These are phyloP conservation scores for Prunella strophiata DNA, from an alignment of 2,797 vertebrate species.

Conservation along the genomic window DNA sequence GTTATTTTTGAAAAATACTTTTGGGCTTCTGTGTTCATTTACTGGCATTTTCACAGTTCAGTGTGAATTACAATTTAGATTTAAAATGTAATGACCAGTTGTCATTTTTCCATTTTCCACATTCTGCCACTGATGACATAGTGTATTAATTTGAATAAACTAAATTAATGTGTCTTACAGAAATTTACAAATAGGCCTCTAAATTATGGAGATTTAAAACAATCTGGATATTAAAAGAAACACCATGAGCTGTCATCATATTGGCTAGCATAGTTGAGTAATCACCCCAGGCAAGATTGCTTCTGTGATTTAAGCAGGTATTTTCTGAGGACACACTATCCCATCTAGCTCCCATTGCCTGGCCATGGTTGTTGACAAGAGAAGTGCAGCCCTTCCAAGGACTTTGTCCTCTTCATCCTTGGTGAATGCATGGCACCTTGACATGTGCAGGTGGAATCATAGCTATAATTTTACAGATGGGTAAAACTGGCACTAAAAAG, in stretches of 20 bases:
- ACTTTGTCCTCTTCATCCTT: background rate
- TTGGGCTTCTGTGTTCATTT: background rate
- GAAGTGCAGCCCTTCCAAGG: background rate
- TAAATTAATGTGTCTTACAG: background rate
- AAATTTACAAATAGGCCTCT: background rate
- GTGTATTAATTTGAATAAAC: slow-evolving; percentile 6
- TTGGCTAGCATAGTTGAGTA: background rate
- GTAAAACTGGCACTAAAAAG: background rate
- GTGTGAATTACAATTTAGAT: background rate
- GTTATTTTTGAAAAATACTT: background rate
- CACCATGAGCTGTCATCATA: background rate
- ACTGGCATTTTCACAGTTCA: background rate
- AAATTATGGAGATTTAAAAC: background rate
- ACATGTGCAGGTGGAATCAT: background rate
- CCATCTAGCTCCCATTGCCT: background rate
- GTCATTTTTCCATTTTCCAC: background rate
- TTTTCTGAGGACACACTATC: background rate
- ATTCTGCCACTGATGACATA: background rate
- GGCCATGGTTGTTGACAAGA: background rate
- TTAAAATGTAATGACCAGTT: background rate
- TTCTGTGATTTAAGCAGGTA: background rate
- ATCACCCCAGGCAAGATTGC: background rate
- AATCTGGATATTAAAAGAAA: background rate
- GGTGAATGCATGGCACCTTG: background rate
- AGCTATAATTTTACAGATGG: background rate